Percentiles rank a stretch among this genome's conserved stretches.
Conservation (phyloP, 2,113 vertebrate genomes). For the Mobula birostris region DNA sequence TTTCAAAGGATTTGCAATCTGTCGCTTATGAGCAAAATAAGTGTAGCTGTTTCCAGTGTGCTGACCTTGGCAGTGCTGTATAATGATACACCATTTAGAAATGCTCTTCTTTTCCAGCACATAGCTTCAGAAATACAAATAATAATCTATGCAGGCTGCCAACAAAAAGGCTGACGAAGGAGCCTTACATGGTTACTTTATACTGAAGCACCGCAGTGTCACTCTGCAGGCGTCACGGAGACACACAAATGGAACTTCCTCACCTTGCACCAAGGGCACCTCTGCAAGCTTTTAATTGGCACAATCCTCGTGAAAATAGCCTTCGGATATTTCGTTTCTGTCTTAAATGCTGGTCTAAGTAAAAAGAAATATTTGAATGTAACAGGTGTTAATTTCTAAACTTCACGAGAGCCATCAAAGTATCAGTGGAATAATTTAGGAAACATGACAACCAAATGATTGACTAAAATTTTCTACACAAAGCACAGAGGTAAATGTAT, state of each 20-base stretch:
- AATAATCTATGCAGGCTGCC: background rate
- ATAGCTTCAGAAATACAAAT: background rate
- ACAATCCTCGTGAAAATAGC: background rate
- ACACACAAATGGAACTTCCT: background rate
- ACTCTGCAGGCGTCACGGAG: background rate
- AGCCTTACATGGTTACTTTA: background rate
- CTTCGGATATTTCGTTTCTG: background rate
- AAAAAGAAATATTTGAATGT: background rate
- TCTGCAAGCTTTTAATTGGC: background rate
- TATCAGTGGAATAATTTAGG: background rate
- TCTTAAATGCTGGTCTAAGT: background rate
- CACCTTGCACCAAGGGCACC: background rate
- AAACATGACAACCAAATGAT: background rate
- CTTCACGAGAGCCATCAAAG: background rate
- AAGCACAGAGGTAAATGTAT: background rate
- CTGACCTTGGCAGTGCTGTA: background rate
- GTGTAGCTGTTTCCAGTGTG: background rate
- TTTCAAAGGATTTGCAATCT: slow-evolving; percentile 35
- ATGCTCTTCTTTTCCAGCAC: background rate
- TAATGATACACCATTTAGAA: background rate
- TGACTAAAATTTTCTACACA: background rate
- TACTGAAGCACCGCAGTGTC: background rate
- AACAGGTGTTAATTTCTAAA: background rate
- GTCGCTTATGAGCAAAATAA: background rate
- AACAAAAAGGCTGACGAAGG: background rate